Conservation (phyloP, 2,888 invertebrate species). For the Mythimna albipuncta region DNA sequence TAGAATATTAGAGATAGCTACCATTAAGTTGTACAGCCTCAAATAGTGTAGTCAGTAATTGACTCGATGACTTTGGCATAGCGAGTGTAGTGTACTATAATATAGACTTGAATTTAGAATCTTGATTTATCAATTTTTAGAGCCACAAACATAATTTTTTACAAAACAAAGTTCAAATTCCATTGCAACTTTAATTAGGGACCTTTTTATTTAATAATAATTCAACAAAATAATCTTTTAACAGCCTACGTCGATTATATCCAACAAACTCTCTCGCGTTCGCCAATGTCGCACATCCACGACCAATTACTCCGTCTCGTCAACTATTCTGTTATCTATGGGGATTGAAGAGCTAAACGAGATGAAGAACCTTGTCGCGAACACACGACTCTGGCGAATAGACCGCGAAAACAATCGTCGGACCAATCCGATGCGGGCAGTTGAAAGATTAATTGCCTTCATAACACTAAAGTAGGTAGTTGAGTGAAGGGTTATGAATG, state of each 20-base stretch:
- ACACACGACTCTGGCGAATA: too few species aligned
- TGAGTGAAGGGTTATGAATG: conserved; percentile 1
- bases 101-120: conserved; percentile 21
- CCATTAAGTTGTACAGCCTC: conserved; percentile 56
- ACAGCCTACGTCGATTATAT: too few species aligned
- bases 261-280: too few species aligned
- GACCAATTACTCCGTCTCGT: too few species aligned
- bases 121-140: background rate
- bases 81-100: conserved; percentile 30
- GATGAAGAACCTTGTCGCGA: too few species aligned
- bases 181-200: background rate
- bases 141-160: background rate
- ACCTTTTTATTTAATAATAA: background rate
- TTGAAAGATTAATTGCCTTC: too few species aligned
- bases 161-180: conserved; percentile 16
- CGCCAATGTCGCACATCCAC: too few species aligned
- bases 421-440: too few species aligned
- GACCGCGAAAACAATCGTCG: too few species aligned
- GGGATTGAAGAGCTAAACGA: too few species aligned
- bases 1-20: conserved; percentile 50
- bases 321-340: too few species aligned
- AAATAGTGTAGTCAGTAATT: conserved; percentile 56
- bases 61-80: conserved; percentile 57
- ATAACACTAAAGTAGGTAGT: background rate
- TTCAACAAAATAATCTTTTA: background rate